Evolutionary conservation across 2,888 invertebrate genomes (phyloP), one percentile per base, ranked within the genome.

Genomic region (Malthinus flaveolus): DNA sequence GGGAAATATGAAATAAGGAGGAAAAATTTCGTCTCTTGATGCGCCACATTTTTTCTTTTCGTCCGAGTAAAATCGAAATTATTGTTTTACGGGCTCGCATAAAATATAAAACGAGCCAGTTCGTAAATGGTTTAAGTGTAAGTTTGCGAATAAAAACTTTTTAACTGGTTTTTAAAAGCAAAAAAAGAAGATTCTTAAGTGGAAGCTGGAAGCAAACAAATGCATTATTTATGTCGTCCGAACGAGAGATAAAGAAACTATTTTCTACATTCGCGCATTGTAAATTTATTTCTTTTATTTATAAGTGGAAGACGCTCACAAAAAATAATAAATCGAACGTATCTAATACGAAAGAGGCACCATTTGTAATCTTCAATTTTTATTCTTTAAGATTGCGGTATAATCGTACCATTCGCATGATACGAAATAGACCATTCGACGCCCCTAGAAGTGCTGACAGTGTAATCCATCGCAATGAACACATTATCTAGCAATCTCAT

Each of bases 1-100:
- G 68, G 73, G 73, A 72, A 71, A 73, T 71, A 65, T 68, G 69
- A 68, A 72, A 73, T 73, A 67, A 70, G 33, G 32, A 10, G 47
- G 31, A 42, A 8, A 39, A 10, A 8, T 50, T 44, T 36, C 45
- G 36, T 50, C 3, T 10, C 7, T 35, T 35, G 7, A 49, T n/a
- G n/a, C n/a, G n/a, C n/a, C n/a, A n/a, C n/a, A n/a, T n/a, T n/a
- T n/a, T n/a, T 49, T 7, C 31, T 37, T 37, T 23, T 6, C n/a
- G 32, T 49, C 35, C 7, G 32, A 32, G 37, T 37, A 32, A 37
- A 23, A 10, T 32, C 46, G 34, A 33, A 15, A 34, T 35, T 35
- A 35, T 15, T 47, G 47, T 33, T 51, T 12, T 23, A 15, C 31
- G 51, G 10, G 49, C 51, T 59, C 56, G 56, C 55, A 59, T 59